Base-by-base conservation (phyloP, 2,797 vertebrate species). In the Decapterus maruadsi region DNA sequence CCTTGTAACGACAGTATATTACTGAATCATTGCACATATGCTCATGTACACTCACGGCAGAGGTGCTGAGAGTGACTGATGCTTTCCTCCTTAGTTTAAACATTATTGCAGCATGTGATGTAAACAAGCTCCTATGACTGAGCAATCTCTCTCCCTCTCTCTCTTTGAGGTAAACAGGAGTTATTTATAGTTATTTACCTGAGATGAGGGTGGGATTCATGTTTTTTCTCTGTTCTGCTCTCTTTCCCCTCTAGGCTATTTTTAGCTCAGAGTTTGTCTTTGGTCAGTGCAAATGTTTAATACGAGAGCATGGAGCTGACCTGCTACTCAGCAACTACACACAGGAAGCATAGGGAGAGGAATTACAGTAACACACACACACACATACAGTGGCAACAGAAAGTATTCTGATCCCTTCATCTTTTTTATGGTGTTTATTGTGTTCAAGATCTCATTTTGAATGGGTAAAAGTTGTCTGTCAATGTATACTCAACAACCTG, bases 31-130 rank as follows among this genome's bases (percentile, higher is more conserved):
- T 13, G 19, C 29, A 82, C 66, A 79, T 66, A 61, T 56, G 54
- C 19, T 53, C 6, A 34, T 34, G 31, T 6, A 5, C 31, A 34
- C 31, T 34, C 31, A 34, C 6, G 31, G 31, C 31, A 3, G 45
- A 43, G 64, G 57, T 64, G 66, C 67, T 84, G 78, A 87, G 73
- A 85, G 84, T 78, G 51, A 85, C 69, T 62, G 46, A 74, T 77
- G 63, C 69, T 65, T 69, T 70, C 79, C 62, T 68, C 70, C 56
- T 22, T 38, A 62, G 72, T 71, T 91, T 87, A 92, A 94, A 94
- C 93, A 93, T 94, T 94, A 87, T 92, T 89, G 76, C 80, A 83
- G 65, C 45, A 20, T 76, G 79, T 77, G 75, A 83, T 85, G 31
- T 86, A 84, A 77, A 74, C 53, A 61, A 82, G 40, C 64, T 73